These are phyloP conservation scores for Diachasma alloeum DNA, from an alignment of 1,140 invertebrate genomes.

Conservation along the genomic window DNA sequence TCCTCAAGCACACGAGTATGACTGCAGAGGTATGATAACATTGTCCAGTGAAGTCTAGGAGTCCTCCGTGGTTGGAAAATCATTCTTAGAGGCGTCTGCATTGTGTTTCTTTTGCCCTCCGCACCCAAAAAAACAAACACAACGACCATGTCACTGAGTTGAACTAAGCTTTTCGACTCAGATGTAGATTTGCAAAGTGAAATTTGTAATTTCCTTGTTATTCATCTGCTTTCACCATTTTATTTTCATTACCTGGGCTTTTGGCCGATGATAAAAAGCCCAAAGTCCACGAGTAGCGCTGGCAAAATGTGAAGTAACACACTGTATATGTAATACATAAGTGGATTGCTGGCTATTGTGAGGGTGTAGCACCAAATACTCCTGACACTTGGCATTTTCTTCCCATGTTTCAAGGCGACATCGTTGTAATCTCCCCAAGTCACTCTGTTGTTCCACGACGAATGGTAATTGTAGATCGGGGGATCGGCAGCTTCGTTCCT, in stretches of 20 bases:
- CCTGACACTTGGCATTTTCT: slow-evolving; percentile 53
- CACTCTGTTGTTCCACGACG: slow-evolving; percentile 56
- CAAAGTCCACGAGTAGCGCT: slow-evolving; percentile 68
- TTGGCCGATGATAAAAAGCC: slow-evolving; percentile 64
- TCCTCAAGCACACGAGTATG: no score
- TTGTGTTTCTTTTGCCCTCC: no score
- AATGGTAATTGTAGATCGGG: slow-evolving; percentile 64
- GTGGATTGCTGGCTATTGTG: slow-evolving; percentile 53
- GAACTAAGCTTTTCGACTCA: no score
- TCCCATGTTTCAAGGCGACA: slow-evolving; percentile 58
- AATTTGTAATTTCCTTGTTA: no score
- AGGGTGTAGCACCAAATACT: slow-evolving; percentile 68
- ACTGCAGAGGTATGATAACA: no score
- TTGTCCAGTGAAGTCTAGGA: no score
- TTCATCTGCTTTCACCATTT: no score
- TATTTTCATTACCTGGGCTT: slow-evolving; percentile 64
- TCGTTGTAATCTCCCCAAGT: slow-evolving; percentile 64
- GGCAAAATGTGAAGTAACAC: slow-evolving; percentile 70
- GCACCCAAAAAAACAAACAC: no score
- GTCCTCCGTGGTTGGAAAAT: no score
- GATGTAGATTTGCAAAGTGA: no score
- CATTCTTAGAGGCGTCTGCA: no score
- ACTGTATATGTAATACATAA: slow-evolving; percentile 61
- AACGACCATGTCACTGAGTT: no score
- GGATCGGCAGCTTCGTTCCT: slow-evolving; percentile 55